Evolutionary conservation across 2,797 vertebrate genomes (phyloP).

Genomic region (Trematomus bernacchii): DNA sequence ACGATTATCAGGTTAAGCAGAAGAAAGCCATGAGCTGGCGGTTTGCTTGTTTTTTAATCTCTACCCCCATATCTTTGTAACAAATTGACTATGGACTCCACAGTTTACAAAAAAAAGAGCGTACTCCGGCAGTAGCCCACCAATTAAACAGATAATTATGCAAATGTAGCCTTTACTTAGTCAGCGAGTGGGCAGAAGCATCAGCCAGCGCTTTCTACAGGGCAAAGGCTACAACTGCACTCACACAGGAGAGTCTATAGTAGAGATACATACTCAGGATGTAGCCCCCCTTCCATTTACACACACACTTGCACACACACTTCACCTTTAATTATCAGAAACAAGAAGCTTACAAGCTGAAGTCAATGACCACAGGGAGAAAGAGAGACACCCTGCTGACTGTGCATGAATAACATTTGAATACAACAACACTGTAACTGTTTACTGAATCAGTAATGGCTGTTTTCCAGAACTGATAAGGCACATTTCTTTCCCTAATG

Average conservation of each 20-base stretch:
- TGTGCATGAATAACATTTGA: constrained; percentile 55
- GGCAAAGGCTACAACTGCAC: constrained; percentile 63
- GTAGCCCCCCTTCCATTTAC: constrained; percentile 47
- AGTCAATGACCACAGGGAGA: constrained; percentile 67
- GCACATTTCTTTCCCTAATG: constrained; percentile 20
- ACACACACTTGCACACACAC: constrained; percentile 40
- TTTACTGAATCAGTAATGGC: constrained; percentile 27
- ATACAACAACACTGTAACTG: constrained; percentile 47
- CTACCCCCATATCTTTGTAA: constrained; percentile 80
- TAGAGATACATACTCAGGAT: constrained; percentile 49
- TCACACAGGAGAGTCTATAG: constrained; percentile 50
- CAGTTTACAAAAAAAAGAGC: constrained; percentile 74
- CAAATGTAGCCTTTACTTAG: constrained; percentile 90
- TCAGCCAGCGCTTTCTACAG: constrained; percentile 67
- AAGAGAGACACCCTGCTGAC: constrained; percentile 63
- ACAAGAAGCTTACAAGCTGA: constrained; percentile 61
- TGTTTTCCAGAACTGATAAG: constrained; percentile 36
- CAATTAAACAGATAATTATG: constrained; percentile 90
- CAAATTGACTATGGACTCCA: constrained; percentile 80
- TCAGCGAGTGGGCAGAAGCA: constrained; percentile 85
- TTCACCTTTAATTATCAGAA: constrained; percentile 73
- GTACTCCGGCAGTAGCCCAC: constrained; percentile 74
- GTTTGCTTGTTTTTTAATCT: constrained; percentile 83
- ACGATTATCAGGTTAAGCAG: constrained; percentile 85
- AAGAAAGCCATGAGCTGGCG: constrained; percentile 83